Base-by-base conservation (phyloP, 2,888 invertebrate genomes). In the Sarcophaga rosellei region DNA sequence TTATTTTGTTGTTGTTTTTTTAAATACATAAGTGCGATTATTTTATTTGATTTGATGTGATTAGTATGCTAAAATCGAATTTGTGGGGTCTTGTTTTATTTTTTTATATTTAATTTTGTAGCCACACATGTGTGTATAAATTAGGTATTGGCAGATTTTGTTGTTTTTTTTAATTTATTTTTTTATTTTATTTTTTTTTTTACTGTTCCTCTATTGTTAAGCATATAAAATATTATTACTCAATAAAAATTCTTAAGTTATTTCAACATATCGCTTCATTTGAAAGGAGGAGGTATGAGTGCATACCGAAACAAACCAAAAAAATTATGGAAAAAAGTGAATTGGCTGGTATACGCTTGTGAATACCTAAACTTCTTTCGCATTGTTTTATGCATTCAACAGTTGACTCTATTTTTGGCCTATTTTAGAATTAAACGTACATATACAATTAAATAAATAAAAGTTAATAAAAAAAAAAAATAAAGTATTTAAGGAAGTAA, bases 61-160 rank as follows among this genome's bases (percentile, higher is more conserved):
- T 86, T 86, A 83, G 83, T 86, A 86, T 81, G 76, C 76, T 47
- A 63, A 74, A 57, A 73, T 78, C 44, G 76, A 83, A 44, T 65
- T 73, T 53, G 3, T 53, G 21, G 21, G 35, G n/a, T 66, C 12
- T 17, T 4, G 62, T 47, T 75, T 57, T n/a, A 69, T 23, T 17
- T 69, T 35, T 25, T 61, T 2, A 8, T 35, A 63, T 57, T n/a
- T 69, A 47, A 12, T 69, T 53, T 25, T 61, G 23, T 23, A 68
- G 10, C 35, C 15, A 75, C 62, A 23, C 59, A 63, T 20, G 47
- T 73, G 15, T 35, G n/a, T 47, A 17, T 57, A 76, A 35, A 66
- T 66, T 44, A 76, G 21, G 25, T 17, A 57, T 47, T 69, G 74
- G 25, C 12, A n/a, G 47, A 53, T 65, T 47, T 21, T 12, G 35